Evolutionary conservation across 2,113 vertebrate genomes (phyloP).

Genomic region (Neodontobutis hainanensis): DNA sequence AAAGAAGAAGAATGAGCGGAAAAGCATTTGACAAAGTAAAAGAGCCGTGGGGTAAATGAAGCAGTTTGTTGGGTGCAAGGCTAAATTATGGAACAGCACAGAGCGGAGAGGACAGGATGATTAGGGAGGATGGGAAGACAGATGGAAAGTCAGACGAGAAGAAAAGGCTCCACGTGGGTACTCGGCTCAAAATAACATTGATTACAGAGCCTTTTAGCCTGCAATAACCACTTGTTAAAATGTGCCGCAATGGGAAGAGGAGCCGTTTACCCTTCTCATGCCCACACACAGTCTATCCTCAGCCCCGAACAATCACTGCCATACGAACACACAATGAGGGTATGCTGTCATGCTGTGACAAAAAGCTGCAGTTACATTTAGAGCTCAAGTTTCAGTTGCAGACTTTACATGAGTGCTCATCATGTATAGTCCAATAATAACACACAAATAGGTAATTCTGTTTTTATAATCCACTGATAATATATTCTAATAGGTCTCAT

Average conservation of each 20-base stretch:
- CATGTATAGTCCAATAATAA: no score
- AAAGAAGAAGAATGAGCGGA: neutral
- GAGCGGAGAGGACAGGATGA: slow-evolving; percentile 34
- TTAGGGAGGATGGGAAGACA: slow-evolving; percentile 53
- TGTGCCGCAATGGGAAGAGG: slow-evolving; percentile 35
- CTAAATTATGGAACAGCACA: neutral
- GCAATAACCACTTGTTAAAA: slow-evolving; percentile 59
- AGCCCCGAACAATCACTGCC: slow-evolving; percentile 6
- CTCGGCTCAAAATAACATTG: slow-evolving; percentile 59
- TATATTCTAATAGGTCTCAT: no score
- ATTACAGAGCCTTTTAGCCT: slow-evolving; percentile 64
- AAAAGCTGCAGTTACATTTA: neutral
- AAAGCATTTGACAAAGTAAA: neutral
- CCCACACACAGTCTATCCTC: slow-evolving; percentile 46
- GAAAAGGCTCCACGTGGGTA: slow-evolving; percentile 33
- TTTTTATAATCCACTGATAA: no score
- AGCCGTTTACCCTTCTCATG: slow-evolving; percentile 21
- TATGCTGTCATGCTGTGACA: neutral
- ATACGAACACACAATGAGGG: neutral
- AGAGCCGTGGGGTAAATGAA: neutral
- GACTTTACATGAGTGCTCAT: no score
- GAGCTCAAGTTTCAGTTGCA: neutral
- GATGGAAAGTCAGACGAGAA: slow-evolving; percentile 27
- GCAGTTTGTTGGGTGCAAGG: neutral
- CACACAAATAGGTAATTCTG: no score